A percentile compares a stretch with the other conserved stretches of the same genome.
Conservation (phyloP, 2,888 invertebrate species). For the Iselma pallidipennis region DNA sequence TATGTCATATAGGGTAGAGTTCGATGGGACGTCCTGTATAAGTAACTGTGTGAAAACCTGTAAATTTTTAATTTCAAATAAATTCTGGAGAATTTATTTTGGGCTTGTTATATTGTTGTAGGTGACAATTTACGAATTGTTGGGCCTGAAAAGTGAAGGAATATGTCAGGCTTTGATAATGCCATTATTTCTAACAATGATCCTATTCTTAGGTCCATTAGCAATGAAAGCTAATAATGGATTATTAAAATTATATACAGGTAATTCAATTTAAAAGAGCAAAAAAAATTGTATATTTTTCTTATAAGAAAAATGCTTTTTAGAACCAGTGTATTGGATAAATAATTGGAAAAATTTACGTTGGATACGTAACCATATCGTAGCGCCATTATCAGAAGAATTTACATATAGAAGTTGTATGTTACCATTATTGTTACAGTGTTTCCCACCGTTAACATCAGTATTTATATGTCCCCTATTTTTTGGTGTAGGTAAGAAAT, state of each 20-base stretch:
- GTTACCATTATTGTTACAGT: conserved; percentile 86
- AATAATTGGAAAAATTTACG: conserved; percentile 71
- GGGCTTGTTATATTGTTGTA: conserved; percentile 44
- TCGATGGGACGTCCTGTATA: not conserved
- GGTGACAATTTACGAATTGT: conserved; percentile 67
- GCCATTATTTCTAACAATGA: conserved; percentile 77
- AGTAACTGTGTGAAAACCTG: not conserved
- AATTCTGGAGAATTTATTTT: not conserved
- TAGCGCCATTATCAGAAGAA: conserved; percentile 94
- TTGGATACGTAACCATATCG: conserved; percentile 87
- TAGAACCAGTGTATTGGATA: conserved; percentile 62
- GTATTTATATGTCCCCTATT: conserved; percentile 87
- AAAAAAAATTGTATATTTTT: not conserved
- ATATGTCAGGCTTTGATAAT: conserved; percentile 71
- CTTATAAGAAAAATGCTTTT: not conserved
- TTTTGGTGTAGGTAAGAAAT: conserved; percentile 79
- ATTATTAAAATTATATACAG: conserved; percentile 68
- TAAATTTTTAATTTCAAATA: not conserved
- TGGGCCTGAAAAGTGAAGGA: conserved; percentile 78
- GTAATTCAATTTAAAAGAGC: conserved; percentile 52
- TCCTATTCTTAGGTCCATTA: conserved; percentile 83
- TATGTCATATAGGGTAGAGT: not conserved
- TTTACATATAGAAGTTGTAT: conserved; percentile 95
- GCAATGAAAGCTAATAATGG: conserved; percentile 73
- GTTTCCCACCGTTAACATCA: conserved; percentile 73